Conservation (phyloP, 53 echinoderm and acorn worm genomes). For the Holothuria scabra region DNA sequence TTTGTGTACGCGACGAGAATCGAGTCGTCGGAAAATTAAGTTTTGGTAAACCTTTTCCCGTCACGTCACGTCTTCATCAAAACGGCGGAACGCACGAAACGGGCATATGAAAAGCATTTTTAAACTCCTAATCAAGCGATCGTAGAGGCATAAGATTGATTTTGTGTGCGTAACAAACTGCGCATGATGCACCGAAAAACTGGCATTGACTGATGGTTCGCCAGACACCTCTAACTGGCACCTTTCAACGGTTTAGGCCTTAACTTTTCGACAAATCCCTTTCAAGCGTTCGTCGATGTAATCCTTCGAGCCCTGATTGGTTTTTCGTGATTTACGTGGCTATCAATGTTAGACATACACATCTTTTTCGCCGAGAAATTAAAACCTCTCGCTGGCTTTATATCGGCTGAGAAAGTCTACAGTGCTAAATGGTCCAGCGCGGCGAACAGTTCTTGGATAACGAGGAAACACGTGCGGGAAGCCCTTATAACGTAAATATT, state of each 20-base stretch:
- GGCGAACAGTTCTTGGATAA: background rate
- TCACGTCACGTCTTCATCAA: no score
- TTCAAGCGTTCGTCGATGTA: constrained; percentile 25
- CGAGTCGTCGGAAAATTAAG: no score
- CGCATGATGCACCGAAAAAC: constrained; percentile 30
- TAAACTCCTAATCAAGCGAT: constrained; percentile 16
- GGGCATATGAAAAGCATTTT: background rate
- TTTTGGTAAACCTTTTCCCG: no score
- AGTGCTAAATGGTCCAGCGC: constrained; percentile 45
- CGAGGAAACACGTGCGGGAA: constrained; percentile 32
- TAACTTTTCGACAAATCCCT: constrained; percentile 29
- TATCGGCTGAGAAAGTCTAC: background rate
- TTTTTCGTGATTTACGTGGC: constrained; percentile 51
- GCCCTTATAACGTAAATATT: constrained; percentile 42
- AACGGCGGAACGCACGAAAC: no score
- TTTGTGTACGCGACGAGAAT: no score
- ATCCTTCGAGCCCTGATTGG: constrained; percentile 45
- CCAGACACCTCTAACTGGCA: background rate
- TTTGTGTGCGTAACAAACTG: constrained; percentile 34
- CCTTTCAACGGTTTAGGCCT: constrained; percentile 39
- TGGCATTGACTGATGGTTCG: constrained; percentile 18
- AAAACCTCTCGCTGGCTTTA: constrained; percentile 44
- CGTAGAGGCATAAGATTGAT: constrained; percentile 20
- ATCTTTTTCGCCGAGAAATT: constrained; percentile 46
- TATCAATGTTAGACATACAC: constrained; percentile 46